phyloP scores from a whole-genome alignment of 2,113 vertebrate genomes.

The Oceanodroma tethys region DNA sequence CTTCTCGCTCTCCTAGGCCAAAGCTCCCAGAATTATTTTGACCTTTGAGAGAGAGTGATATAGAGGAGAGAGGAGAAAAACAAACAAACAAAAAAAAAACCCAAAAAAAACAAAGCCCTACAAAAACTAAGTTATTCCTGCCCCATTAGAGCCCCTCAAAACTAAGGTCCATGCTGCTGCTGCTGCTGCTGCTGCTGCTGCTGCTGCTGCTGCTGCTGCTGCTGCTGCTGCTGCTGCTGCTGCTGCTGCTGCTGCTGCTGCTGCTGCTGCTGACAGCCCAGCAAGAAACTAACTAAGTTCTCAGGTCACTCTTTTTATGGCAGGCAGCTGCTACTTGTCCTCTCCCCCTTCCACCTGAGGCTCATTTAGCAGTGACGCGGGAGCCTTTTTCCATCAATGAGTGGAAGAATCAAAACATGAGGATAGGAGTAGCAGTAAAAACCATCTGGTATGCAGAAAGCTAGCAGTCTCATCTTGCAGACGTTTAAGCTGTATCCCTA shows the following conservation, averaged over 20 bases:
- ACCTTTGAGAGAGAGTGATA: accelerated
- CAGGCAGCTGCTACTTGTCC: background rate
- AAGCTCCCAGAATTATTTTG: background rate
- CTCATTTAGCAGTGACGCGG: background rate
- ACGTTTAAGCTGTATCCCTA: background rate
- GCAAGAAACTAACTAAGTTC: background rate
- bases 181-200: background rate
- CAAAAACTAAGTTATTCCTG: background rate
- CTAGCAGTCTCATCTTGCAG: background rate
- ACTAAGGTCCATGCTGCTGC: background rate
- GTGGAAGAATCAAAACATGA: background rate
- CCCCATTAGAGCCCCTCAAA: background rate
- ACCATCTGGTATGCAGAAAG: background rate
- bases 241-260: background rate
- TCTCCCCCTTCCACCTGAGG: conserved; percentile 47
- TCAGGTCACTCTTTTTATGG: conserved; percentile 24
- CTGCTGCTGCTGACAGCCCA: background rate
- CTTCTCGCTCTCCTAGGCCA: background rate
- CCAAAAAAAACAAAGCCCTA: background rate
- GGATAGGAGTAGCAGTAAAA: background rate
- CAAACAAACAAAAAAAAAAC: background rate
- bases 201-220: background rate
- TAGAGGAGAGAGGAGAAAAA: background rate
- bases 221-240: background rate
- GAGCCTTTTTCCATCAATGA: background rate